Conservation (phyloP, 1,140 invertebrate species). For the Callitettix versicolor region DNA sequence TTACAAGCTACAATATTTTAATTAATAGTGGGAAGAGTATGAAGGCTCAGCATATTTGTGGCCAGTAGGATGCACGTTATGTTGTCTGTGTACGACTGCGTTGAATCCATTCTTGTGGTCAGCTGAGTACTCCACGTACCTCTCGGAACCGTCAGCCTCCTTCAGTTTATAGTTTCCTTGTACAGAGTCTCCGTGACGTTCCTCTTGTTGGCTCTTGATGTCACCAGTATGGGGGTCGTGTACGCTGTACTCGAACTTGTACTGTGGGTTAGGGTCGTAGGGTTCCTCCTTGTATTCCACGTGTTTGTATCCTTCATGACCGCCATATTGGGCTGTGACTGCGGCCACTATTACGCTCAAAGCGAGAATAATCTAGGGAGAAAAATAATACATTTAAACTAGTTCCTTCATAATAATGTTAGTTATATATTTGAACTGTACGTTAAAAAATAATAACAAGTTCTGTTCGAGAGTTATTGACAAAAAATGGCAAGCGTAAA, state of each 20-base stretch:
- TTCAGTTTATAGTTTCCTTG: slow-evolving; percentile 2
- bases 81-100: slow-evolving; percentile 21
- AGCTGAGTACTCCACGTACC: slow-evolving; percentile 25
- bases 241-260: slow-evolving; percentile 31
- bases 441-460: too few species aligned
- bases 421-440: too few species aligned
- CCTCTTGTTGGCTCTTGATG: slow-evolving; percentile 30
- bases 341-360: neutral
- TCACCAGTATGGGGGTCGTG: slow-evolving; percentile 30
- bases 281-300: neutral
- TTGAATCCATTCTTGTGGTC: slow-evolving; percentile 25
- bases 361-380: neutral
- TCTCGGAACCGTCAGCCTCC: slow-evolving; percentile 22
- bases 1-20: too few species aligned
- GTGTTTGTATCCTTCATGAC: neutral
- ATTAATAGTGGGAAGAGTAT: too few species aligned
- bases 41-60: too few species aligned
- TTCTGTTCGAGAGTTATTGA: too few species aligned
- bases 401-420: too few species aligned
- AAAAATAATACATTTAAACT: neutral
- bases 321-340: slow-evolving; percentile 4
- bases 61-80: slow-evolving; percentile 9
- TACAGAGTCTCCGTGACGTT: slow-evolving; percentile 21
- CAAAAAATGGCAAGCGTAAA: too few species aligned
- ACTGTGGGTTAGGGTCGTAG: slow-evolving; percentile 27